Evolutionary conservation across 2,113 vertebrate species (phyloP).

Genomic region (Siniperca chuatsi): DNA sequence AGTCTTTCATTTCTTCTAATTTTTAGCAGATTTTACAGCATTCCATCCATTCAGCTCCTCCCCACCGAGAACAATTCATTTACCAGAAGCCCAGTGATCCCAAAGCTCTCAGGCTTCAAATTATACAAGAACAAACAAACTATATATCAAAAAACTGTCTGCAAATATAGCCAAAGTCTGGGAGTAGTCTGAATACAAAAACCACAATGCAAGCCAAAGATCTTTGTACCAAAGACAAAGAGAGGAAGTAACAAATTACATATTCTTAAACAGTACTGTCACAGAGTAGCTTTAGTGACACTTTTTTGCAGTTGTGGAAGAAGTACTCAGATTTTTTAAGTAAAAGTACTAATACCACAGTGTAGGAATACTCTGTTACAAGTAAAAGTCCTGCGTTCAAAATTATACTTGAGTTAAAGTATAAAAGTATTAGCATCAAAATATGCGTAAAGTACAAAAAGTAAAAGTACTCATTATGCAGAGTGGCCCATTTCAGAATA

Average conservation of each 20-base stretch:
- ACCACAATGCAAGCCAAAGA: constrained; percentile 7
- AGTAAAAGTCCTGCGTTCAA: background rate
- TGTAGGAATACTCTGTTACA: background rate
- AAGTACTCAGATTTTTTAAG: too few species aligned
- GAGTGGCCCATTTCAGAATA: too few species aligned
- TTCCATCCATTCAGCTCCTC: background rate
- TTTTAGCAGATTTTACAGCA: background rate
- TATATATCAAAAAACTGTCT: background rate
- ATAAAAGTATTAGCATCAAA: background rate
- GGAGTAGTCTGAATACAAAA: constrained; percentile 3
- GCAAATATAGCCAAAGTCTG: background rate
- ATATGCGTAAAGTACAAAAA: background rate
- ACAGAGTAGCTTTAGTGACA: background rate
- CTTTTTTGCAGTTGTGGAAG: too few species aligned
- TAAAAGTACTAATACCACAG: background rate
- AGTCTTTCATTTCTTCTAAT: constrained; percentile 22
- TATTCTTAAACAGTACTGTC: background rate
- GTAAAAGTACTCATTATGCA: background rate
- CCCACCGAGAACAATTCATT: constrained; percentile 15
- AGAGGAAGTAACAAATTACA: background rate
- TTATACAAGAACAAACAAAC: constrained; percentile 31
- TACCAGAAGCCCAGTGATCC: constrained; percentile 9
- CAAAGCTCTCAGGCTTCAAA: constrained; percentile 23
- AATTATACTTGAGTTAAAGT: background rate
- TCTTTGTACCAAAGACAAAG: background rate